Evolutionary conservation across 1,140 invertebrate species (phyloP).

Genomic region (Drosophila arawakana): DNA sequence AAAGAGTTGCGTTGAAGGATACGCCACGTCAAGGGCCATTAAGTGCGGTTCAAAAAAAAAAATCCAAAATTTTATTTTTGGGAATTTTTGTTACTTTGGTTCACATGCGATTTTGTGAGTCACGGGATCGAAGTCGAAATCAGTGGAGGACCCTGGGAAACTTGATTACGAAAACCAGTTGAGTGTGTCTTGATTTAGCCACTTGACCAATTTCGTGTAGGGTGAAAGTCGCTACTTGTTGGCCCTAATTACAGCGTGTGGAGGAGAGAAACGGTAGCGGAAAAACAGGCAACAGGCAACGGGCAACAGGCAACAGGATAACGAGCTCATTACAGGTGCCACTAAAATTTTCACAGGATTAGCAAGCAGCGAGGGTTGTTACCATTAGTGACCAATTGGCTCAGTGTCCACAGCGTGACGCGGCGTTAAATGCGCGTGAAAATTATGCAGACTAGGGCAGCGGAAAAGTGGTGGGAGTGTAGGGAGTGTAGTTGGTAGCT

Average conservation of each 20-base stretch:
- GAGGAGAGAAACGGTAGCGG: conserved; percentile 31
- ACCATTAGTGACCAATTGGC: background rate
- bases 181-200: conserved; percentile 44
- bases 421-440: conserved; percentile 61
- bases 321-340: conserved; percentile 33
- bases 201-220: conserved; percentile 8
- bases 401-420: conserved; percentile 8
- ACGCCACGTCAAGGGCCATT: conserved; percentile 70
- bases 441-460: conserved; percentile 56
- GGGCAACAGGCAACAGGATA: conserved; percentile 35
- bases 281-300: background rate
- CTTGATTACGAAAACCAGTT: conserved; percentile 48
- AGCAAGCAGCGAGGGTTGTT: conserved; percentile 42
- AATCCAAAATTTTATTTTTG: conserved; percentile 22
- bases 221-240: conserved; percentile 45
- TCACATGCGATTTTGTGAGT: conserved; percentile 16
- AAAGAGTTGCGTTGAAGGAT: conserved; percentile 61
- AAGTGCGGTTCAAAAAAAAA: conserved; percentile 17
- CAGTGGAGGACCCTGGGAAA: conserved; percentile 36
- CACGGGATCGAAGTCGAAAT: conserved; percentile 3
- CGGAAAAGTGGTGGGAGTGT: background rate
- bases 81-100: conserved; percentile 7
- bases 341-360: conserved; percentile 52
- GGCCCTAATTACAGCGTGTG: conserved; percentile 42
- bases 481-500: too few relatives aligned